phyloP scores from a whole-genome alignment of 2,888 invertebrate species.

The Bibio marci region DNA sequence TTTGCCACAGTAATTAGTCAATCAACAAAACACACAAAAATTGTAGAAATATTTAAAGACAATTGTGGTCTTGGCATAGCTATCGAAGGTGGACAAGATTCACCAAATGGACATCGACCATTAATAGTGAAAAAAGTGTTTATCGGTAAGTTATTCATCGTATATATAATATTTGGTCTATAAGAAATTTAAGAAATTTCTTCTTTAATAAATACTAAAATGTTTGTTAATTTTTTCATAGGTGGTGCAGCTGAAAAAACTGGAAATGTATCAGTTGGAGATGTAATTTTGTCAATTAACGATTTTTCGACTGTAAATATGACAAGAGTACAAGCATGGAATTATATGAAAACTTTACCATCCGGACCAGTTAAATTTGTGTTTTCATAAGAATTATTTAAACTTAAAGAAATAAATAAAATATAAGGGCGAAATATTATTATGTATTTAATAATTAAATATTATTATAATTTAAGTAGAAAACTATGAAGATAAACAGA shows the following conservation, averaged over 20 bases:
- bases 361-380: constrained; percentile 54
- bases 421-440: too few relatives aligned
- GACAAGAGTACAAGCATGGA: constrained; percentile 92
- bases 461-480: too few relatives aligned
- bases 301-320: constrained; percentile 62
- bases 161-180: too few relatives aligned
- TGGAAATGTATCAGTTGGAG: constrained; percentile 66
- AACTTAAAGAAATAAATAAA: too few relatives aligned
- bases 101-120: constrained; percentile 76
- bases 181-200: too few relatives aligned
- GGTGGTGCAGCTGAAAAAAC: constrained; percentile 82
- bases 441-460: too few relatives aligned
- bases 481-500: too few relatives aligned
- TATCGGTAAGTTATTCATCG: constrained; percentile 61
- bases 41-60: constrained; percentile 38
- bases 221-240: constrained; percentile 26
- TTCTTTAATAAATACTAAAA: too few relatives aligned
- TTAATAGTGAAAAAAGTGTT: constrained; percentile 85
- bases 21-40: background rate
- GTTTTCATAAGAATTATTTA: constrained; percentile 18
- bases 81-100: constrained; percentile 83
- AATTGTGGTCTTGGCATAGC: constrained; percentile 88
- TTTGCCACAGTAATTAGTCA: too few relatives aligned
- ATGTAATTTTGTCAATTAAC: constrained; percentile 73
- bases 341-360: constrained; percentile 74